Percentiles rank a stretch among this genome's conserved stretches.
phyloP scores from a whole-genome alignment of 1,140 invertebrate species.

The Gonatopus flavifemur region DNA sequence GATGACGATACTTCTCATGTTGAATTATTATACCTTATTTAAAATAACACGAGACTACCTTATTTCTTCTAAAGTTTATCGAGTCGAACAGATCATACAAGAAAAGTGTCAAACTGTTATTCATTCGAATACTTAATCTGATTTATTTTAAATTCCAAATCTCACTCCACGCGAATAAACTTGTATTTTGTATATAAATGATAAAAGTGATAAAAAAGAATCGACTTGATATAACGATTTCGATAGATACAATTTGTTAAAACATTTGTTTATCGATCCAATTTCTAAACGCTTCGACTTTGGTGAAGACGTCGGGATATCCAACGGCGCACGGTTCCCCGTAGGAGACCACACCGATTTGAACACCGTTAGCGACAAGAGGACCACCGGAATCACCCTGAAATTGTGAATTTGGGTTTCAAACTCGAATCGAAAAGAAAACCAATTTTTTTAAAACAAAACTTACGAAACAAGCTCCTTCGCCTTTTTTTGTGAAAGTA shows the following conservation, averaged over 20 bases:
- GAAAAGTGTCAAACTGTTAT: conserved; percentile 44
- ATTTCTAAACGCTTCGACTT: conserved; percentile 49
- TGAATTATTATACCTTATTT: conserved; percentile 90
- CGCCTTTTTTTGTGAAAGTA: conserved; percentile 57
- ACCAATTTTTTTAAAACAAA: neutral
- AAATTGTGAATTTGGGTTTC: too few species aligned
- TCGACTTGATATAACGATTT: too few species aligned
- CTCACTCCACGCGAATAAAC: neutral
- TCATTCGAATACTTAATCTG: conserved; percentile 20
- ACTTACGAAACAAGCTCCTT: conserved; percentile 60
- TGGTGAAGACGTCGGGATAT: conserved; percentile 64
- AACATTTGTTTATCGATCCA: conserved; percentile 49
- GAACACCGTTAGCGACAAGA: conserved; percentile 42
- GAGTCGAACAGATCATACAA: conserved; percentile 72
- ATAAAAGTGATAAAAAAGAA: too few species aligned
- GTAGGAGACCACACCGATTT: conserved; percentile 65
- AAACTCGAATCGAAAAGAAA: neutral
- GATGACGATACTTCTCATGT: conserved; percentile 79
- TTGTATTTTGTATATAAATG: too few species aligned
- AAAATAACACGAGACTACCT: conserved; percentile 85
- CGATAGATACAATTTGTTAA: neutral
- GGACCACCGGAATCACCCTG: conserved; percentile 63
- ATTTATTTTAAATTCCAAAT: conserved; percentile 22
- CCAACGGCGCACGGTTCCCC: conserved; percentile 63
- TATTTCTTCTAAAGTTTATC: conserved; percentile 80